These are phyloP conservation scores for Mesitornis unicolor DNA, from an alignment of 2,113 vertebrate genomes.

Conservation along the genomic window DNA sequence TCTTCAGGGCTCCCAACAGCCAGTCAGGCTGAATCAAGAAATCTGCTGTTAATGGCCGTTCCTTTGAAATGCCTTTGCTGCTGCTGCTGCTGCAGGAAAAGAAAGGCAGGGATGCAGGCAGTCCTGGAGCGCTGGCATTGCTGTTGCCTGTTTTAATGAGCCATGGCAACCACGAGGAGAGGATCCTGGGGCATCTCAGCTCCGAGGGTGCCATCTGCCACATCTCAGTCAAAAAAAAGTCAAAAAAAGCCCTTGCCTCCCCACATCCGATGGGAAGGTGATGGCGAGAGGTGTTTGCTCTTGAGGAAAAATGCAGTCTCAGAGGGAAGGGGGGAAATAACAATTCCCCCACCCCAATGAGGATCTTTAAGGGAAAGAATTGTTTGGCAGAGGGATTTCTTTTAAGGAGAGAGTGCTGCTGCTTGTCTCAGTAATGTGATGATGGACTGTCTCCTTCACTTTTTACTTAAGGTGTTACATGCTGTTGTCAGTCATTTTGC, in stretches of 20 bases:
- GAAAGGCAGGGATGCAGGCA: background rate
- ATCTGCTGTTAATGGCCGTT: background rate
- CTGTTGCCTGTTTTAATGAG: background rate
- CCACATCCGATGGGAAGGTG: accelerated
- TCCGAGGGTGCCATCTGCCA: background rate
- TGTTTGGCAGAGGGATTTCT: background rate
- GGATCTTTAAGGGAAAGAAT: background rate
- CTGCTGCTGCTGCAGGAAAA: background rate
- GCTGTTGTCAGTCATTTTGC: background rate
- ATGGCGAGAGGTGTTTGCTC: background rate
- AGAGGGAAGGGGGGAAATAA: background rate
- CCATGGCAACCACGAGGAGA: background rate
- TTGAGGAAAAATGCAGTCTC: background rate
- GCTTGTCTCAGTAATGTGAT: background rate
- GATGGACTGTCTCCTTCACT: background rate
- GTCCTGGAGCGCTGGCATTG: background rate
- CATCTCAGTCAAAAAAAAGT: background rate
- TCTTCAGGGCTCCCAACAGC: background rate
- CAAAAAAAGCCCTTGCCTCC: background rate
- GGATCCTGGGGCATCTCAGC: background rate
- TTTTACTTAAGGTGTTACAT: background rate
- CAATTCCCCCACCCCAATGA: background rate
- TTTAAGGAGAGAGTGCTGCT: background rate
- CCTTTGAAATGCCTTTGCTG: conserved; percentile 14
- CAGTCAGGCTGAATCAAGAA: background rate